phyloP scores from a whole-genome alignment of 2,113 vertebrate species.

The Sturnus vulgaris region DNA sequence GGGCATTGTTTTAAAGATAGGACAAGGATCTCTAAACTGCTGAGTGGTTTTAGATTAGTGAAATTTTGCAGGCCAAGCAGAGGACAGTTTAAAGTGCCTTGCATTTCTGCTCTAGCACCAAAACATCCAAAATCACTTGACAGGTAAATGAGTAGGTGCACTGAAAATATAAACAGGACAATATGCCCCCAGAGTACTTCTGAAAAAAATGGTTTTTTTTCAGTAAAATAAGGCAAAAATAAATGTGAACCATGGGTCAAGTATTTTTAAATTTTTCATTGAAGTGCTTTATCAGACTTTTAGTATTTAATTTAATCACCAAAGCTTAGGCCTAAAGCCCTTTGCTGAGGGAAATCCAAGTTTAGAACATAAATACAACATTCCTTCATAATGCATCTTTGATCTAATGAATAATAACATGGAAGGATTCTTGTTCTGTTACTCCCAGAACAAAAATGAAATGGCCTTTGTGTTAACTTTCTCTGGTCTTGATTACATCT shows the following conservation, averaged over 20 bases:
- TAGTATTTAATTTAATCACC: background rate
- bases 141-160: background rate
- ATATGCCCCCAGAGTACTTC: background rate
- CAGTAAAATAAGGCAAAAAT: background rate
- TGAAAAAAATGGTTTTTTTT: background rate
- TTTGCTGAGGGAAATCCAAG: constrained; percentile 24
- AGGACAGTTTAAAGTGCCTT: background rate
- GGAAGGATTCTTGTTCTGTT: background rate
- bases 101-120: background rate
- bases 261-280: background rate
- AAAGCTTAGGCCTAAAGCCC: background rate
- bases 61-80: background rate
- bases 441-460: constrained; percentile 4
- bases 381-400: constrained; percentile 11
- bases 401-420: constrained; percentile 27
- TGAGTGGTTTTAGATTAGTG: background rate
- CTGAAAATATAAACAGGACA: background rate
- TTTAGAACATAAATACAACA: constrained; percentile 4
- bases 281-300: background rate
- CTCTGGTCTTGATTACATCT: background rate
- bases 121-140: background rate
- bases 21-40: background rate
- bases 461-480: background rate
- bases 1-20: background rate
- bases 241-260: background rate